These are phyloP conservation scores for Sphaeridia pumilis DNA, from an alignment of 2,888 invertebrate species.

Conservation along the genomic window DNA sequence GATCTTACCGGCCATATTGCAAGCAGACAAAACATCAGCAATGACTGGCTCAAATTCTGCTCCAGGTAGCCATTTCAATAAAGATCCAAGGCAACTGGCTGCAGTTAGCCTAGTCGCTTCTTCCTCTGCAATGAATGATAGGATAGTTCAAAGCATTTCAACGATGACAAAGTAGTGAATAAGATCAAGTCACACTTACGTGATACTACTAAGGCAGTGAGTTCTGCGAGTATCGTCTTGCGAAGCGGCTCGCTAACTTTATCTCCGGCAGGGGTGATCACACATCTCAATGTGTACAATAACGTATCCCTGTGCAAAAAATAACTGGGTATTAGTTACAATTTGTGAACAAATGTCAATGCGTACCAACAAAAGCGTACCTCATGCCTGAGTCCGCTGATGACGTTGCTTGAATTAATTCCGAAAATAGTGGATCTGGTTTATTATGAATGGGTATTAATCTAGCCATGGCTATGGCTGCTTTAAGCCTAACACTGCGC, in stretches of 20 bases:
- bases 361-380: too few relatives aligned
- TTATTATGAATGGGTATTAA: slow-evolving; percentile 83
- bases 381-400: slow-evolving; percentile 63
- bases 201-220: slow-evolving; percentile 38
- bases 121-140: slow-evolving; percentile 50
- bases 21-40: slow-evolving; percentile 56
- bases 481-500: slow-evolving; percentile 74
- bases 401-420: slow-evolving; percentile 76
- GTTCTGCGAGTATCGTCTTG: slow-evolving; percentile 57
- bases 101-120: slow-evolving; percentile 59
- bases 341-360: too few relatives aligned
- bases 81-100: slow-evolving; percentile 81
- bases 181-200: too few relatives aligned
- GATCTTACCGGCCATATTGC: slow-evolving; percentile 11
- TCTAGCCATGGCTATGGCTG: slow-evolving; percentile 74
- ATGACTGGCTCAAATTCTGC: slow-evolving; percentile 62
- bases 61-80: slow-evolving; percentile 59
- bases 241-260: slow-evolving; percentile 75
- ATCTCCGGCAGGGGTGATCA: slow-evolving; percentile 70
- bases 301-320: slow-evolving; percentile 63
- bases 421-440: slow-evolving; percentile 87
- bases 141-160: background rate
- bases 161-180: slow-evolving; percentile 33
- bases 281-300: slow-evolving; percentile 76
- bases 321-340: too few relatives aligned